These are phyloP conservation scores for Urocynchramus pylzowi DNA, from an alignment of 2,113 vertebrate genomes.

Conservation along the genomic window DNA sequence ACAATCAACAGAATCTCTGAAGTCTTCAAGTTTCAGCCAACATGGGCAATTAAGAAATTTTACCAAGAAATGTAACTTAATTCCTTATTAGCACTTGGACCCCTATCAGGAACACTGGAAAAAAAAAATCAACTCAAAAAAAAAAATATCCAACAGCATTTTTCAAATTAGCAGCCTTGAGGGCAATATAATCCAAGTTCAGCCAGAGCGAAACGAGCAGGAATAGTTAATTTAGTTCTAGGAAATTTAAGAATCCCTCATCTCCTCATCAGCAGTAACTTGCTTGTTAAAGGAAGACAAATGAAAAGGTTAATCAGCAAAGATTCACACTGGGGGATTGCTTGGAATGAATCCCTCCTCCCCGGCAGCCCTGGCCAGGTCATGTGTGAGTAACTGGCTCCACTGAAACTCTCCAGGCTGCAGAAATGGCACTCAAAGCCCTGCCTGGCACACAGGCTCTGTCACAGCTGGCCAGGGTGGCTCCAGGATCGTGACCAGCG, in stretches of 20 bases:
- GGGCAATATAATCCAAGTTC: background rate
- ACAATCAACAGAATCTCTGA: conserved; percentile 47
- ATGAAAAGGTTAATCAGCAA: conserved; percentile 63
- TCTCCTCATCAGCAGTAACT: conserved; percentile 56
- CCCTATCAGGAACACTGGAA: background rate
- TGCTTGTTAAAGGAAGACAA: conserved; percentile 63
- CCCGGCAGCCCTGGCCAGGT: background rate
- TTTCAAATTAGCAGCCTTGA: conserved; percentile 60
- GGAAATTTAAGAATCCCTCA: conserved; percentile 64
- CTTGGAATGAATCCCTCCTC: conserved; percentile 33
- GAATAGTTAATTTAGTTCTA: conserved; percentile 29
- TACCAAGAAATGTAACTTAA: conserved; percentile 35
- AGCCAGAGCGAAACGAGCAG: background rate
- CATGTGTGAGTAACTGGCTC: background rate
- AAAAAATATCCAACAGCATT: background rate
- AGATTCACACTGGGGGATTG: conserved; percentile 55
- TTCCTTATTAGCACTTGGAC: conserved; percentile 53
- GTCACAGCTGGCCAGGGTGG: background rate
- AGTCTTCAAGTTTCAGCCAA: conserved; percentile 1
- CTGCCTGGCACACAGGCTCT: background rate
- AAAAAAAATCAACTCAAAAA: background rate
- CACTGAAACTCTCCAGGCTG: background rate
- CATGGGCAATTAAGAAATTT: background rate
- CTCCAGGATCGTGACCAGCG: fast-evolving
- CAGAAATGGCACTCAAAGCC: background rate